phyloP scores from a whole-genome alignment of 2,797 vertebrate genomes.

The Botia kubotai region DNA sequence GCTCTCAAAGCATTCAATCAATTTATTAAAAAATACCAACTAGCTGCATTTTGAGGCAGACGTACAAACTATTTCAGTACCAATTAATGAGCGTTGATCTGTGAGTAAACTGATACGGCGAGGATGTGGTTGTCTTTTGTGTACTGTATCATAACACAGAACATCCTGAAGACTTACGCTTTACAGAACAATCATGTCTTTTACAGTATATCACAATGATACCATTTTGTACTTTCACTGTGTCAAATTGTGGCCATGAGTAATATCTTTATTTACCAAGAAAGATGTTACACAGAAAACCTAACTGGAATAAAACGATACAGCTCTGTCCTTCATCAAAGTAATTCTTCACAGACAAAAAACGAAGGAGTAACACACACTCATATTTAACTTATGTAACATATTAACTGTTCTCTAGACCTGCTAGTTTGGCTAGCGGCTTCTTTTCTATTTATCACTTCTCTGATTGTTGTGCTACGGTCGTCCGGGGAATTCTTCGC shows the following conservation, averaged over 20 bases:
- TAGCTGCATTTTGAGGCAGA: conserved; percentile 17
- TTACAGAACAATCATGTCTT: conserved; percentile 8
- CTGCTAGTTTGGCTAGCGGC: background rate
- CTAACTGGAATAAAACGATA: background rate
- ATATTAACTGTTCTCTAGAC: background rate
- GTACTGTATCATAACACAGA: conserved; percentile 13
- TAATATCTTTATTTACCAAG: background rate
- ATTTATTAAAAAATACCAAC: conserved; percentile 19
- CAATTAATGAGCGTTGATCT: conserved; percentile 26
- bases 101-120: conserved; percentile 16
- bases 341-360: too few species aligned
- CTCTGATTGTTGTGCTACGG: conserved; percentile 55
- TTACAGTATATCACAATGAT: background rate
- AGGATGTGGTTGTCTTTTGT: conserved; percentile 16
- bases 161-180: background rate
- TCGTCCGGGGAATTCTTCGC: conserved; percentile 57
- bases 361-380: too few species aligned
- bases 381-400: too few species aligned
- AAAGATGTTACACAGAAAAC: background rate
- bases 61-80: conserved; percentile 19
- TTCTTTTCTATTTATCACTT: background rate
- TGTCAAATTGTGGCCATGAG: background rate
- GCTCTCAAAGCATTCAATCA: too few species aligned
- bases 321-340: too few species aligned
- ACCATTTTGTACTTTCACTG: background rate